These are phyloP conservation scores for Mus minutoides DNA, from an alignment of 2,797 vertebrate species.

Conservation along the genomic window DNA sequence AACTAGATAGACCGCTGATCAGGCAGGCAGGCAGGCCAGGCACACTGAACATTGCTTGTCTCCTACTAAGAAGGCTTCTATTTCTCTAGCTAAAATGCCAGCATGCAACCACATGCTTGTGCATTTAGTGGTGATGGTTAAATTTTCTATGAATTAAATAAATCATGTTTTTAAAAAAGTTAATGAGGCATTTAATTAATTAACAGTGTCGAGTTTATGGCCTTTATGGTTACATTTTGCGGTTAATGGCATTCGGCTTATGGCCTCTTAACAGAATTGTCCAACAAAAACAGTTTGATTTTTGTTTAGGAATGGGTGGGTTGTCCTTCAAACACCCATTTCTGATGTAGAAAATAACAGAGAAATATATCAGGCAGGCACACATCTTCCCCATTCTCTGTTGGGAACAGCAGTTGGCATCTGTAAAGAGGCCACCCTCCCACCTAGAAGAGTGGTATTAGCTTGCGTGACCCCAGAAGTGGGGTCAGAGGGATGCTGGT, in stretches of 20 bases:
- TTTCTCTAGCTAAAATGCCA: conserved; percentile 68
- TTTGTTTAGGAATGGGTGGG: conserved; percentile 80
- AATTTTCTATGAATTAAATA: conserved; percentile 89
- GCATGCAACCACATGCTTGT: conserved; percentile 79
- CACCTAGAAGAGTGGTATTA: neutral
- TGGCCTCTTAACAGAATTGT: conserved; percentile 84
- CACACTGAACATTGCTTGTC: neutral
- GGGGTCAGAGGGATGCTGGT: neutral
- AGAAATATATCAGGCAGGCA: neutral
- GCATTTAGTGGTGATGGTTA: conserved; percentile 80
- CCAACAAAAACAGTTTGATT: conserved; percentile 80
- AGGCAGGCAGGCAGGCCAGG: neutral
- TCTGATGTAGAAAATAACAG: conserved; percentile 11
- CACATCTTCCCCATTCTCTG: neutral
- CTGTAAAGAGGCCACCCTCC: neutral
- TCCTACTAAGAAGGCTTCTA: neutral
- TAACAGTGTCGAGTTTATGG: conserved; percentile 89
- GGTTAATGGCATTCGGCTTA: conserved; percentile 88
- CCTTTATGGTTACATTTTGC: conserved; percentile 89
- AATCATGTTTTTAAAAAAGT: conserved; percentile 89
- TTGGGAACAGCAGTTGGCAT: neutral
- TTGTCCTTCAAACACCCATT: conserved; percentile 53
- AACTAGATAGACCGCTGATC: conserved; percentile 17
- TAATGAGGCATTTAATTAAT: conserved; percentile 91
- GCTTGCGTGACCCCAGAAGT: neutral